Evolutionary conservation across 2,797 vertebrate genomes (phyloP), one percentile per base, ranked within the genome.

Genomic region (Xenopus petersii): DNA sequence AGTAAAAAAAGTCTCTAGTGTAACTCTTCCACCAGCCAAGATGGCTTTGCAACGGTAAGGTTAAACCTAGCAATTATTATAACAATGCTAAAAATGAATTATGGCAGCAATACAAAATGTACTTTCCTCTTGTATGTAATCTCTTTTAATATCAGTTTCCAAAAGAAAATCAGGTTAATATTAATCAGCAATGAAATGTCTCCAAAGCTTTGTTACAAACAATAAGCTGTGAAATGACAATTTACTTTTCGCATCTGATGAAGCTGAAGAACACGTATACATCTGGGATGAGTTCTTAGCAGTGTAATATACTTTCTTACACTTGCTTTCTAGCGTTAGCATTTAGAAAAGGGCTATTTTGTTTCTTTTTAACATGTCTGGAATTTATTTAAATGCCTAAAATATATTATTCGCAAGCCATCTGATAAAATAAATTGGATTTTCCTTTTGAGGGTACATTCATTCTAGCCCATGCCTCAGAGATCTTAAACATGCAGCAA

Each of bases 111-210:
- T 58, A 58, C 16, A 58, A 58, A 17, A 58, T n/a, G 55, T 58
- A 5, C n/a, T 13, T 56, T 56, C 15, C 49, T 63, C 48, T 24
- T 64, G 64, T 24, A n/a, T 58, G 16, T 64, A 17, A 56, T 64
- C 51, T 64, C 46, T 30, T 30, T 30, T 4, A 55, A 12, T 65
- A 64, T 64, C 48, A 58, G 15, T 36, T 42, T 46, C 48, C 36
- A 79, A 86, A 86, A 83, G 68, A 81, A 84, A 80, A 86, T 85
- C 77, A 30, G 26, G 4, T 81, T 84, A 88, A 88, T 89, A 86
- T 84, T 88, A 88, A 88, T 88, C 85, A 84, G 84, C 84, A 73
- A 81, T 74, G 61, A 69, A 80, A 82, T 83, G 83, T 81, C 86
- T 83, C 80, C 64, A 82, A 85, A 84, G 81, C 81, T 84, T 83